Percentiles rank a stretch among this genome's conserved stretches.
These are phyloP conservation scores for Acrossocheilus wenchowensis DNA, from an alignment of 2,797 vertebrate species.

Conservation along the genomic window DNA sequence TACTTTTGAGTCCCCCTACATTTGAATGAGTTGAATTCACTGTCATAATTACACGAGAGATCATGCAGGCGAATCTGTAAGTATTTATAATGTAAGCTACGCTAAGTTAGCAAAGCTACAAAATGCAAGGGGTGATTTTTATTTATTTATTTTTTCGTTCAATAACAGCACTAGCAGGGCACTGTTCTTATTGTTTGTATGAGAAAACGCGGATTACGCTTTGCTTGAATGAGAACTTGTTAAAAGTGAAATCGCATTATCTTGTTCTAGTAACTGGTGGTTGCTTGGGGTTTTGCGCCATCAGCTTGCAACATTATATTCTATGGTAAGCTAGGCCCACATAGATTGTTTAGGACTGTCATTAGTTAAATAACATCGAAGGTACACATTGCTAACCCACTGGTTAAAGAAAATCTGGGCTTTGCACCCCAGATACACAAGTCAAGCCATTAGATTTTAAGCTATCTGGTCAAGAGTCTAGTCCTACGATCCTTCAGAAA, in stretches of 20 bases:
- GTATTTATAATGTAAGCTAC: background rate
- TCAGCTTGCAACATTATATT: background rate
- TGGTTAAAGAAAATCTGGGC: background rate
- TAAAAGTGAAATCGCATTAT: background rate
- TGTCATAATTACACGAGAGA: background rate
- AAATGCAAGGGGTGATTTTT: background rate
- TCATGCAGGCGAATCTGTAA: background rate
- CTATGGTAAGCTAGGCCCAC: background rate
- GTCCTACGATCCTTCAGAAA: background rate
- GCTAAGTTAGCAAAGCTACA: background rate
- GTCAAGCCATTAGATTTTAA: background rate
- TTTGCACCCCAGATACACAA: background rate
- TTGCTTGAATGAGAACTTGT: background rate
- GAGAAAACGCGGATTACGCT: background rate
- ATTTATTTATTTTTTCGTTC: background rate
- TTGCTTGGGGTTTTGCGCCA: background rate
- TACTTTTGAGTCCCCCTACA: background rate
- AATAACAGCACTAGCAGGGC: too few species aligned
- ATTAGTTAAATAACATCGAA: background rate
- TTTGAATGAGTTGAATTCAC: background rate
- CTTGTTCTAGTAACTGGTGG: background rate
- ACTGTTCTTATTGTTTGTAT: too few species aligned
- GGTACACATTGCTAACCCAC: background rate
- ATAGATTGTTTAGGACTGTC: background rate
- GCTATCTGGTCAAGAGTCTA: too few species aligned